Conservation (phyloP, 2,113 vertebrate genomes). For the Alosa alosa region DNA sequence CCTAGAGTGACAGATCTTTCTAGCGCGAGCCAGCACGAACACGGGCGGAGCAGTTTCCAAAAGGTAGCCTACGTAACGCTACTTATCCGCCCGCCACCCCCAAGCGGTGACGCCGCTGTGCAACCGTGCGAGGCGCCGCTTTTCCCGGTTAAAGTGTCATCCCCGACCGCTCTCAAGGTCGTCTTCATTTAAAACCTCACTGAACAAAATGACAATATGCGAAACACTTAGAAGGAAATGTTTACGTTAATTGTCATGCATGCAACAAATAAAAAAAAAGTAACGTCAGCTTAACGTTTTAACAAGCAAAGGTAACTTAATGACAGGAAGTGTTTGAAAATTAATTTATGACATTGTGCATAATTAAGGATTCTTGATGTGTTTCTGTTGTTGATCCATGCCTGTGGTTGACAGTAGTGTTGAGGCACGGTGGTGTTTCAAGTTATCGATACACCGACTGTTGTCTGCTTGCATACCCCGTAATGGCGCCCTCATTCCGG, state of each 20-base stretch:
- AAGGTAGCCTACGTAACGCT: background rate
- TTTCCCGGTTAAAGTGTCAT: conserved; percentile 35
- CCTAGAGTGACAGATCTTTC: background rate
- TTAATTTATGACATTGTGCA: background rate
- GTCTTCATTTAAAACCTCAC: conserved; percentile 11
- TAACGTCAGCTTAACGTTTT: background rate
- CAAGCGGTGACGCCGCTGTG: conserved; percentile 36
- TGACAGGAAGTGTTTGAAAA: background rate
- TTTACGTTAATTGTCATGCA: background rate
- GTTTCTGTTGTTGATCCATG: background rate
- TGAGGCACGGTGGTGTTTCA: background rate
- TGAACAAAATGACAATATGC: background rate
- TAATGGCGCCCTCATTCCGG: conserved; percentile 71
- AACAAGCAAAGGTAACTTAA: background rate
- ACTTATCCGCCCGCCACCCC: conserved; percentile 19
- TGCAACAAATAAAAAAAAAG: background rate
- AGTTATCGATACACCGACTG: conserved; percentile 24
- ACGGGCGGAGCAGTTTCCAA: conserved; percentile 9
- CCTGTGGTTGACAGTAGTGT: background rate
- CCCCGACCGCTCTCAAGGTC: conserved; percentile 48
- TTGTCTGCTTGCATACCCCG: conserved; percentile 52
- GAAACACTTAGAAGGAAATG: background rate
- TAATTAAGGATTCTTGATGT: background rate
- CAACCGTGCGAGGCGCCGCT: conserved; percentile 38
- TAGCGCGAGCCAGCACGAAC: background rate